Evolutionary conservation across 2,113 vertebrate genomes (phyloP).

Genomic region (Myrmecobius fasciatus): DNA sequence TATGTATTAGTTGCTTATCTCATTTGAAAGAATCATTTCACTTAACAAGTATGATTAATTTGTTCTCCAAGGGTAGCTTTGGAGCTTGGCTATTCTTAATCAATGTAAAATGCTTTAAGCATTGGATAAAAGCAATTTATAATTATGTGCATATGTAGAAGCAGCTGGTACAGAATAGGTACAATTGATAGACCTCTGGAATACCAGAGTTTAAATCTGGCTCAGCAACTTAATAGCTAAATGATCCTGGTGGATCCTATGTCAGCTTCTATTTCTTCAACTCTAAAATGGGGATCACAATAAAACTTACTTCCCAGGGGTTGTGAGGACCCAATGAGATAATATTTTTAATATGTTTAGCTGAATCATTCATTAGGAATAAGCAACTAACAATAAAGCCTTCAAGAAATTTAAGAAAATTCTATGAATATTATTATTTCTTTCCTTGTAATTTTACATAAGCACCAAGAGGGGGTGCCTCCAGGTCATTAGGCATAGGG

Average conservation of each 20-base stretch:
- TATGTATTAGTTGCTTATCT: slow-evolving; percentile 4
- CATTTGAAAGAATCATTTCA: slow-evolving; percentile 23
- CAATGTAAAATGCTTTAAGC: not conserved
- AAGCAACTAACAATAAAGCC: too few species aligned
- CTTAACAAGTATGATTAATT: not conserved
- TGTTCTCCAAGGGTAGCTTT: not conserved
- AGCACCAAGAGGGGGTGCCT: too few species aligned
- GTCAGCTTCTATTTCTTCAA: not conserved
- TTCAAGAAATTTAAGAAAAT: too few species aligned
- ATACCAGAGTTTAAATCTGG: not conserved
- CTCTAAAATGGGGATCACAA: not conserved
- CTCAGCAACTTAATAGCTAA: not conserved
- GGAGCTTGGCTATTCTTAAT: not conserved
- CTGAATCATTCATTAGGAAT: too few species aligned
- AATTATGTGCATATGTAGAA: not conserved
- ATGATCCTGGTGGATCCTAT: not conserved
- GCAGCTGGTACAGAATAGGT: not conserved
- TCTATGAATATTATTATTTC: too few species aligned
- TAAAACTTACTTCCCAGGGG: not conserved
- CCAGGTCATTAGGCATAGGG: not conserved
- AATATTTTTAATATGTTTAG: not conserved
- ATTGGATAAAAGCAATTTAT: not conserved
- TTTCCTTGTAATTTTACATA: too few species aligned
- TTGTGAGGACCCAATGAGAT: not conserved
- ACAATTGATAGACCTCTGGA: not conserved